A percentile compares a stretch with the other conserved stretches of the same genome.
These are phyloP conservation scores for Drosophila paracracens DNA, from an alignment of 2,888 invertebrate species.

Conservation along the genomic window DNA sequence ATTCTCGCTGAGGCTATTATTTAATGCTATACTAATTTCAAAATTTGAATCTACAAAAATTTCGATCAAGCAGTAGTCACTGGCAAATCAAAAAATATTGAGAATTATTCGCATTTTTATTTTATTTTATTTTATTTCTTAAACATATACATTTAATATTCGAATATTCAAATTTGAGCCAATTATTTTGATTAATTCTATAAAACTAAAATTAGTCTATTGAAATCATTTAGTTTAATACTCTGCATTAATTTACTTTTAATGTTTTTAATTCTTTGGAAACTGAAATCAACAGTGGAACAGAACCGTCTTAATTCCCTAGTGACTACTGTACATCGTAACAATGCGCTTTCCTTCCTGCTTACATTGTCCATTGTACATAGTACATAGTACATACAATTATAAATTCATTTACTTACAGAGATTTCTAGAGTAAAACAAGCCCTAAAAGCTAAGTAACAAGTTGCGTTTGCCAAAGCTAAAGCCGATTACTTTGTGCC, in stretches of 20 bases:
- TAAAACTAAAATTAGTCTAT: not conserved
- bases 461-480: slow-evolving; percentile 41
- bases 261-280: not conserved
- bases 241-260: not conserved
- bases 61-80: slow-evolving; percentile 7
- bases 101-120: not conserved
- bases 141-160: not conserved
- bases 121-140: not conserved
- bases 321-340: slow-evolving; percentile 13
- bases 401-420: slow-evolving; percentile 9
- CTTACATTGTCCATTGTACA: slow-evolving; percentile 8
- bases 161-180: not conserved
- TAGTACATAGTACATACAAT: slow-evolving; percentile 6
- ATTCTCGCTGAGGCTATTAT: slow-evolving; percentile 10
- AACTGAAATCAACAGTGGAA: not conserved
- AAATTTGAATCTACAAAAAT: slow-evolving; percentile 51
- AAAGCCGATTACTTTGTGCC: slow-evolving; percentile 3
- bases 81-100: not conserved
- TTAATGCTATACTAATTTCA: slow-evolving; percentile 2
- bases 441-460: slow-evolving; percentile 62
- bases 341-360: slow-evolving; percentile 25
- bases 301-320: not conserved
- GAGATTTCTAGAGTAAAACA: slow-evolving; percentile 17
- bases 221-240: not conserved
- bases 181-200: not conserved